phyloP scores from a whole-genome alignment of 2,888 invertebrate species.

The Lepetodrilus schrolli region DNA sequence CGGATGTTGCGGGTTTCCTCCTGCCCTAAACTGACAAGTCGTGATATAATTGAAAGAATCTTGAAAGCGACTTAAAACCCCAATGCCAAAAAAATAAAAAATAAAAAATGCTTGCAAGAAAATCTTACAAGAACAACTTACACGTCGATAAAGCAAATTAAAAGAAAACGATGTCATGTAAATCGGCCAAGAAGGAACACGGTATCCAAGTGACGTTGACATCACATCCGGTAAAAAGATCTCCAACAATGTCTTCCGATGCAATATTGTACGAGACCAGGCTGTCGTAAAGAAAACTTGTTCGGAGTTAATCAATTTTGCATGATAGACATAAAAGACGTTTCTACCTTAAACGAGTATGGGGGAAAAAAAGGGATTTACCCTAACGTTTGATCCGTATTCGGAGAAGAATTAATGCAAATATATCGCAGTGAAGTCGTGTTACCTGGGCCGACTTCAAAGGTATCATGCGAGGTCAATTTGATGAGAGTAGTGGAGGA shows the following conservation, averaged over 20 bases:
- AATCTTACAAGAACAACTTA: neutral
- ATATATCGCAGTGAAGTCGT: neutral
- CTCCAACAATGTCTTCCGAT: neutral
- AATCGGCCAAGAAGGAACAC: neutral
- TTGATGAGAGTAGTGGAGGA: neutral
- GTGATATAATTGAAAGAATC: too few relatives aligned
- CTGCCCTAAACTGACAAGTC: too few relatives aligned
- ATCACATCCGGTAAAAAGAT: conserved; percentile 3
- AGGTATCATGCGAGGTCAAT: conserved; percentile 10
- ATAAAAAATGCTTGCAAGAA: too few relatives aligned
- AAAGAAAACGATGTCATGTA: conserved; percentile 15
- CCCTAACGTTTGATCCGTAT: conserved; percentile 4
- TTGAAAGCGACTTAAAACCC: too few relatives aligned
- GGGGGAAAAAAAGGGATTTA: neutral
- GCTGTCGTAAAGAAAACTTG: neutral
- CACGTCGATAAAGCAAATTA: conserved; percentile 3
- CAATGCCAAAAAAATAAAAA: too few relatives aligned
- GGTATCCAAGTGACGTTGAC: neutral
- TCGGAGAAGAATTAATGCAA: conserved; percentile 6
- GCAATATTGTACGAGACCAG: neutral
- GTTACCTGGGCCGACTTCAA: conserved; percentile 6
- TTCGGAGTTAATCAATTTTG: neutral
- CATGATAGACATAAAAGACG: conserved; percentile 8
- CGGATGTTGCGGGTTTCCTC: too few relatives aligned
- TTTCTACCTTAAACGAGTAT: conserved; percentile 10